These are phyloP conservation scores for Melinaea marsaeus DNA, from an alignment of 2,888 invertebrate genomes.

Conservation along the genomic window DNA sequence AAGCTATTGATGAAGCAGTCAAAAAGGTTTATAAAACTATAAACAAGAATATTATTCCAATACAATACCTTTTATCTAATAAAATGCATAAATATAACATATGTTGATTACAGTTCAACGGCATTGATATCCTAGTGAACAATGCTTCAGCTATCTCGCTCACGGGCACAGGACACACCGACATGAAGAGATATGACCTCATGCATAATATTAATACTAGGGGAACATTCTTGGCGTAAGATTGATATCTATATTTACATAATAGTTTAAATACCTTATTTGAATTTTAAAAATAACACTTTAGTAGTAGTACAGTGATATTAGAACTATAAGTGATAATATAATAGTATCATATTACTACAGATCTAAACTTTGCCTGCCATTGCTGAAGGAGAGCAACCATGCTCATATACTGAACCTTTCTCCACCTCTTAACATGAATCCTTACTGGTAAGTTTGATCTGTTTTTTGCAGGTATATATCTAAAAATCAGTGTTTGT, in stretches of 20 bases:
- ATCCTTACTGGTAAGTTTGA: constrained; percentile 84
- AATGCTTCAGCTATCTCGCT: constrained; percentile 97
- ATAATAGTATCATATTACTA: constrained; percentile 24
- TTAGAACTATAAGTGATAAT: background rate
- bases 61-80: background rate
- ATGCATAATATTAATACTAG: constrained; percentile 97
- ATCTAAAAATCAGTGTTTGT: background rate
- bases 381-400: constrained; percentile 88
- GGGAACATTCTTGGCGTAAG: constrained; percentile 96
- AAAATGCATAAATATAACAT: constrained; percentile 8
- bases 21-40: constrained; percentile 68
- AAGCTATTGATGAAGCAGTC: constrained; percentile 85
- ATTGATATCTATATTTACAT: constrained; percentile 28
- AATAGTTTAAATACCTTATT: background rate
- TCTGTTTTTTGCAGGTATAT: background rate
- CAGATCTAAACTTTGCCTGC: constrained; percentile 94
- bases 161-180: constrained; percentile 88
- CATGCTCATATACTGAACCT: constrained; percentile 97
- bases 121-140: constrained; percentile 96
- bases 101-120: constrained; percentile 84
- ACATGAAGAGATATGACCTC: constrained; percentile 97
- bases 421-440: constrained; percentile 95
- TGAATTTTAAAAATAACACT: no score
- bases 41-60: no score
- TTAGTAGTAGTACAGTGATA: no score